Evolutionary conservation across 2,113 vertebrate genomes (phyloP), one percentile per base, ranked within the genome.

Genomic region (Penelope pileata): DNA sequence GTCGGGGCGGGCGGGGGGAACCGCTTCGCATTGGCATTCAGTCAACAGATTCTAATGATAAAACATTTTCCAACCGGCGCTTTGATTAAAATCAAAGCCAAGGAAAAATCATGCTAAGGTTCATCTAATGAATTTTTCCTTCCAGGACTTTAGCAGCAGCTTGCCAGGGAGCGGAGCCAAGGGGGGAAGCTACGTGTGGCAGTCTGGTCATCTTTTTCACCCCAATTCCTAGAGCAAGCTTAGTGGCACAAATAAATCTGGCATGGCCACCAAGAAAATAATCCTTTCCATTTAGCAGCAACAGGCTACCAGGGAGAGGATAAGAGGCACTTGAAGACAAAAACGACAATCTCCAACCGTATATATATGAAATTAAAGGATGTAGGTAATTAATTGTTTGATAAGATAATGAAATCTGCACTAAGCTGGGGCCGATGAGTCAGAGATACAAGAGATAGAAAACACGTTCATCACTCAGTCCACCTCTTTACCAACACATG

Each of bases 61-160:
- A 96, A 97, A 96, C 82, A 72, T 95, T 96, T 96, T 86, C 84
- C 90, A 72, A 94, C 79, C 94, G 29, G 2, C 66, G 10, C 90
- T 97, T 97, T 95, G 91, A 95, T 79, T 97, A 96, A 97, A 97
- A 85, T 84, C 94, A 91, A 90, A 96, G 95, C 96, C 91, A 67
- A 7, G 53, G 82, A 86, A 93, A 96, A 93, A 91, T 96, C 93
- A 78, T 10, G 62, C 91, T 82, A 94, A 94, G 85, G 84, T 96
- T 73, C 30, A 50, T 70, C 79, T 67, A 82, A 95, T 66, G 58
- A 92, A 83, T 95, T 95, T 95, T 72, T 86, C 73, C 63, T 91
- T 54, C 67, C 73, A 29, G 45, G 93, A 63, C 50, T 94, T 79
- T 5, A 79, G 78, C 51, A 79, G 67, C 53, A 38, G 63, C 27